Percentiles rank a stretch among this genome's conserved stretches.
Conservation (phyloP, 2,797 vertebrate genomes). For the Okamejei kenojei region DNA sequence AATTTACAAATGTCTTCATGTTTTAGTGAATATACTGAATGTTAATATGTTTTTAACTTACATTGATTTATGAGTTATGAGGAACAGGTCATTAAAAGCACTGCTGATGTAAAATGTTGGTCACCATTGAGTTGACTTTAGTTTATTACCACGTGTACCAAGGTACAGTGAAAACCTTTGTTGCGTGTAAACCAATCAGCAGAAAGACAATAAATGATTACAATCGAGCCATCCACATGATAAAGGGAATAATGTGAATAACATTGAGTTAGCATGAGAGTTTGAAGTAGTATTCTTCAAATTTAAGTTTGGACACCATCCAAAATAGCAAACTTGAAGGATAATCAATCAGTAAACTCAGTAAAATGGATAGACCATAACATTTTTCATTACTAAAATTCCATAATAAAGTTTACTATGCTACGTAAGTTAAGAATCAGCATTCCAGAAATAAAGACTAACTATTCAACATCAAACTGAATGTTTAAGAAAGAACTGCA, state of each 20-base stretch:
- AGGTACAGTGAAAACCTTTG: no score
- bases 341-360: not conserved
- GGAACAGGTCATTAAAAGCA: not conserved
- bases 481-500: not conserved
- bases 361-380: not conserved
- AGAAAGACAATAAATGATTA: no score
- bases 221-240: no score
- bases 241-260: no score
- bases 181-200: no score
- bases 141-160: no score
- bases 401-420: not conserved
- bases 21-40: not conserved
- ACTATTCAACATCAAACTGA: not conserved
- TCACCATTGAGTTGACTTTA: not conserved
- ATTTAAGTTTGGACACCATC: not conserved
- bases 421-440: not conserved
- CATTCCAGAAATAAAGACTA: not conserved
- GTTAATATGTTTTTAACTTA: not conserved
- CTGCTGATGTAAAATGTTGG: not conserved
- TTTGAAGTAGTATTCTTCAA: not conserved
- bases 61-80: not conserved
- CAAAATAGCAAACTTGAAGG: not conserved
- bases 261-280: not conserved
- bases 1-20: not conserved
- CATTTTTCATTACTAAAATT: not conserved